Evolutionary conservation across 2,888 invertebrate species (phyloP).

Genomic region (Hetaerina titia): DNA sequence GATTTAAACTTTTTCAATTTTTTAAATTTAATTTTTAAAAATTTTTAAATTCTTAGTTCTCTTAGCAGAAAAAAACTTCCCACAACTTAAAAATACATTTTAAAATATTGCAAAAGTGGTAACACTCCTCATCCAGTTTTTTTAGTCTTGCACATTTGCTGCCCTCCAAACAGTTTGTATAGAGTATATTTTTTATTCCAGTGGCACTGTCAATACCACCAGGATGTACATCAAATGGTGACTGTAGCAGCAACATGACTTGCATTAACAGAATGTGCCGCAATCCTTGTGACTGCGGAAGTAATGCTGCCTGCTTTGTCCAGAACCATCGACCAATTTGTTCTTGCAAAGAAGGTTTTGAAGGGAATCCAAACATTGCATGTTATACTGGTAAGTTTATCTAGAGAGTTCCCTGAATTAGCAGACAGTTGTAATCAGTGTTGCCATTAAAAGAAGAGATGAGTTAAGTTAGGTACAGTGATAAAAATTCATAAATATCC

Average conservation of each 20-base stretch:
- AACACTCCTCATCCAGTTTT: no score
- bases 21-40: no score
- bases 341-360: slow-evolving; percentile 89
- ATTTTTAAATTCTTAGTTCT: no score
- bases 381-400: slow-evolving; percentile 81
- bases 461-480: neutral
- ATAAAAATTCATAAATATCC: neutral
- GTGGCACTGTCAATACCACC: slow-evolving; percentile 81
- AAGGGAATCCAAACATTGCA: slow-evolving; percentile 91
- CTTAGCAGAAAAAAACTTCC: neutral
- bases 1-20: no score
- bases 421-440: no score
- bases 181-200: slow-evolving; percentile 70
- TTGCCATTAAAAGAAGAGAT: neutral
- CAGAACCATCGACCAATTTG: slow-evolving; percentile 92
- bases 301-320: slow-evolving; percentile 89
- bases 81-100: neutral
- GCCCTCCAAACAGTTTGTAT: neutral
- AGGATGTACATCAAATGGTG: slow-evolving; percentile 88
- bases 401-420: neutral
- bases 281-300: slow-evolving; percentile 93
- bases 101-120: no score
- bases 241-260: slow-evolving; percentile 88
- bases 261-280: slow-evolving; percentile 92
- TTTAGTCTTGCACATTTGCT: no score